A percentile compares a stretch with the other conserved stretches of the same genome.
phyloP scores from a whole-genome alignment of 2,797 vertebrate species.

The Micromesistius poutassou region DNA sequence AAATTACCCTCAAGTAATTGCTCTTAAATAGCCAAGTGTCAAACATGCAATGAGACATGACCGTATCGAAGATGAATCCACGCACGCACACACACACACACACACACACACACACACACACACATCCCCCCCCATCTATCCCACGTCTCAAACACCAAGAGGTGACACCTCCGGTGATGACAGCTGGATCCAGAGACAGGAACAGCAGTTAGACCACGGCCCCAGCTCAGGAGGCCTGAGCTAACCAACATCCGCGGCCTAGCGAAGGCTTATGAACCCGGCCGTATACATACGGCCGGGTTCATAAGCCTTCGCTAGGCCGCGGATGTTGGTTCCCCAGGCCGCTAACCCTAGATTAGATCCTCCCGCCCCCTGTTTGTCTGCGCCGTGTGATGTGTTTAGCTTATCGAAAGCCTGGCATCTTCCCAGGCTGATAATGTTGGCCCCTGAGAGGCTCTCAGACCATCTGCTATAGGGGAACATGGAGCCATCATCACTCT shows the following conservation, averaged over 20 bases:
- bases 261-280: no score
- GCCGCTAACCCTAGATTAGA: neutral
- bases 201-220: no score
- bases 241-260: no score
- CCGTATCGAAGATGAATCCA: neutral
- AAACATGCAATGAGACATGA: neutral
- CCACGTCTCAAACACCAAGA: neutral
- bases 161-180: neutral
- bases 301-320: neutral
- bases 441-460: conserved; percentile 28
- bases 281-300: neutral
- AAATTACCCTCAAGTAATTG: neutral
- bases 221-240: neutral
- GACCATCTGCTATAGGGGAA: conserved; percentile 40
- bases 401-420: neutral
- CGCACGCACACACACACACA: neutral
- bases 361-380: neutral
- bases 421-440: conserved; percentile 26
- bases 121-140: no score
- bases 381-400: neutral
- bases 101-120: neutral
- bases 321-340: neutral
- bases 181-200: neutral
- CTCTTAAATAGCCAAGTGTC: neutral
- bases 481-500: conserved; percentile 22